Evolutionary conservation across 2,113 vertebrate genomes (phyloP).

Genomic region (Reinhardtius hippoglossoides): DNA sequence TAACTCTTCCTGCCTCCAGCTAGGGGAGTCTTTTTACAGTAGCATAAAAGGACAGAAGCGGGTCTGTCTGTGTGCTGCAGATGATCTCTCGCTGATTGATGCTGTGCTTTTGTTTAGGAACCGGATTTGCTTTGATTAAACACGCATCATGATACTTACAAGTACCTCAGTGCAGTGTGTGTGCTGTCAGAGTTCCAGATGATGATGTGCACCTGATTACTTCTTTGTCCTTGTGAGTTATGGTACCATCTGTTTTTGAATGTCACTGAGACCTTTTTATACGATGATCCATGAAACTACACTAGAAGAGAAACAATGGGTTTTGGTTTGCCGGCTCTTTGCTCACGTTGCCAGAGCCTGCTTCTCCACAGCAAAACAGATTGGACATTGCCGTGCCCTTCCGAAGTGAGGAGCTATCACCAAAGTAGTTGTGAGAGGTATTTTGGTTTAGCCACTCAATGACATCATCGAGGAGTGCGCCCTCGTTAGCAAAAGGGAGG

Average conservation of each 20-base stretch:
- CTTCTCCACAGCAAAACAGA: conserved; percentile 36
- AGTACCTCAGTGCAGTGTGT: too few relatives aligned
- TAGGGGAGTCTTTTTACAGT: not conserved
- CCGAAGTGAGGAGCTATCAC: conserved; percentile 62
- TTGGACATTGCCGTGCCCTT: conserved; percentile 66
- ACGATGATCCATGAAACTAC: conserved; percentile 27
- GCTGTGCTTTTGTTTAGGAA: not conserved
- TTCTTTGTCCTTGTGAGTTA: conserved; percentile 31
- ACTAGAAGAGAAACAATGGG: conserved; percentile 1
- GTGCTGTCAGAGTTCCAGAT: conserved; percentile 7
- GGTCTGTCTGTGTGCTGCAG: not conserved
- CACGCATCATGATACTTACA: not conserved
- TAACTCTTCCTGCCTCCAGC: not conserved
- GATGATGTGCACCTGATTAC: not conserved
- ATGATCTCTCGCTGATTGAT: not conserved
- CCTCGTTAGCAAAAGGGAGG: conserved; percentile 73
- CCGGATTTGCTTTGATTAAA: not conserved
- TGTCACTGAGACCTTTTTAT: conserved; percentile 35
- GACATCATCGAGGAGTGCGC: conserved; percentile 72
- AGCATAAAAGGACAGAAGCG: not conserved
- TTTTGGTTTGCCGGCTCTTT: not conserved
- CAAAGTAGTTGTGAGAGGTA: conserved; percentile 64
- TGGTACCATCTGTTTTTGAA: conserved; percentile 25
- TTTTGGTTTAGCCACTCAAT: conserved; percentile 73
- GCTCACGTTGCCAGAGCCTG: too few relatives aligned